Conservation (phyloP, 2,888 invertebrate genomes). For the Chaitophorus viminalis region DNA sequence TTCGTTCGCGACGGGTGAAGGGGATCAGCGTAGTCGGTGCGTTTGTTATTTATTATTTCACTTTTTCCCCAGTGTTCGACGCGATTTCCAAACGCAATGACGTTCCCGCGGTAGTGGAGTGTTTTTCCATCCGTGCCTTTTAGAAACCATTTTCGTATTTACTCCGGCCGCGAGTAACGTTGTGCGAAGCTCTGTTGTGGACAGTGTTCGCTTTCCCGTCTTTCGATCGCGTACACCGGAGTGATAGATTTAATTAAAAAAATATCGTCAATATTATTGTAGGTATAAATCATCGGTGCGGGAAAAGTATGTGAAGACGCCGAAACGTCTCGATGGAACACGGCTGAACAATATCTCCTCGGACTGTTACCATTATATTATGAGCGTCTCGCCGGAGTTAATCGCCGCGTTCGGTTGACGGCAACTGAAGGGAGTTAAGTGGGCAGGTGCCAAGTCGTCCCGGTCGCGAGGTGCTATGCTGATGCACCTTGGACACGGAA, state of each 20-base stretch:
- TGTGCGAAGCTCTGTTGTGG: too few relatives aligned
- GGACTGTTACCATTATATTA: neutral
- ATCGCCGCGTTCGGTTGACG: neutral
- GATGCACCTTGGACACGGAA: neutral
- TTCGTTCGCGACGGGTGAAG: slow-evolving; percentile 48
- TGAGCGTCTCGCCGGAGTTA: neutral
- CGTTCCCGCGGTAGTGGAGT: neutral
- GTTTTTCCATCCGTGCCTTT: neutral
- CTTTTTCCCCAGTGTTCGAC: neutral
- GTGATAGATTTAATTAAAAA: slow-evolving; percentile 30
- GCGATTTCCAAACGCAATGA: neutral
- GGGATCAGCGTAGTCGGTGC: neutral
- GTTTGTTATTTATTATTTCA: neutral
- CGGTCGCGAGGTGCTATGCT: neutral
- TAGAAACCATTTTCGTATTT: neutral
- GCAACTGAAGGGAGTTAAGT: neutral
- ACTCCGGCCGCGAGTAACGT: neutral
- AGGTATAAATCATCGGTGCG: neutral
- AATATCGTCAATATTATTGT: neutral
- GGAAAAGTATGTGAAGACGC: too few relatives aligned
- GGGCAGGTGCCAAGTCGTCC: neutral
- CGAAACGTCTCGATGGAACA: neutral
- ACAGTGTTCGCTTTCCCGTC: too few relatives aligned
- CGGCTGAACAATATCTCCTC: too few relatives aligned
- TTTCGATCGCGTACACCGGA: neutral